Conservation (phyloP, 2,797 vertebrate species). For the Aselliscus stoliczkanus region DNA sequence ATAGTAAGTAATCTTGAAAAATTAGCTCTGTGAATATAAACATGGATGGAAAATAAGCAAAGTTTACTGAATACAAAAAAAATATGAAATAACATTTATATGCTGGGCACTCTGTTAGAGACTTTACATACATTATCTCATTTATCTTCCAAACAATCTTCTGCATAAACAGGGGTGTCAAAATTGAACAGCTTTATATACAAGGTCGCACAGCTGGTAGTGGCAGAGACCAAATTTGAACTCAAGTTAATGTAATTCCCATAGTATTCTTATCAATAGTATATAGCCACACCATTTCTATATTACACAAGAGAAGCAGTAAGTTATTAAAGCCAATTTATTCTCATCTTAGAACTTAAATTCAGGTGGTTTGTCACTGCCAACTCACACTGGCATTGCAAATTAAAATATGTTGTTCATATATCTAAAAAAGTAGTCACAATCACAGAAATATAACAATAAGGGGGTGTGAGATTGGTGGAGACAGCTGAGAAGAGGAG, state of each 20-base stretch:
- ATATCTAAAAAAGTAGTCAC: neutral
- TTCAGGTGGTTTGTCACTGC: neutral
- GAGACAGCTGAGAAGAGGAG: neutral
- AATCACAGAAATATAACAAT: neutral
- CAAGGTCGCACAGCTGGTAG: neutral
- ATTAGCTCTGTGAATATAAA: neutral
- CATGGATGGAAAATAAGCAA: neutral
- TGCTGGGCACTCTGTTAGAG: neutral
- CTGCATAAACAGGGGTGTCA: neutral
- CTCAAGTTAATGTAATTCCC: neutral
- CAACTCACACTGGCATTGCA: neutral
- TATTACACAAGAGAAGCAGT: neutral
- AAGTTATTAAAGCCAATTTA: conserved; percentile 17
- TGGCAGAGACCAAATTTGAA: neutral
- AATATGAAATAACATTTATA: neutral
- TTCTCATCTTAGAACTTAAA: conserved; percentile 5
- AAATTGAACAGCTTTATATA: neutral
- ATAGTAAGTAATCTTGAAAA: conserved; percentile 1
- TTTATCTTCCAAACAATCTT: neutral
- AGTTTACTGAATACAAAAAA: neutral
- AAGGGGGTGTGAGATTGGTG: neutral
- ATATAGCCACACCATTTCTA: neutral
- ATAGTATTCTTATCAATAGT: neutral
- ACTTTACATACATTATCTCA: neutral
- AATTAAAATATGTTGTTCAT: neutral